Percentiles rank a stretch among this genome's conserved stretches.
These are phyloP conservation scores for Prietella phreatophila DNA, from an alignment of 2,113 vertebrate genomes.

Conservation along the genomic window DNA sequence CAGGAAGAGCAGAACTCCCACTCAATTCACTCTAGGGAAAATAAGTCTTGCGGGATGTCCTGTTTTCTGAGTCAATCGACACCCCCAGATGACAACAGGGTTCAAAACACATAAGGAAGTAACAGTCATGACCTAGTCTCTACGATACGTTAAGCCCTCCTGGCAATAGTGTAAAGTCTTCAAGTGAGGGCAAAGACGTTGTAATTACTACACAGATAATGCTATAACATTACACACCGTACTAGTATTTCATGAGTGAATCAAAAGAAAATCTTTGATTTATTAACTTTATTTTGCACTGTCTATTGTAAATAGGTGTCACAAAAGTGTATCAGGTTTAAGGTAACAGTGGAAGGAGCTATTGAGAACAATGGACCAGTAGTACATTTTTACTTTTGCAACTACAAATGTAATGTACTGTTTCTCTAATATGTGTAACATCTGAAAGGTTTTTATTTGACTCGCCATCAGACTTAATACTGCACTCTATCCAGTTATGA, in stretches of 20 bases:
- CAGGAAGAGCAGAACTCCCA: background rate
- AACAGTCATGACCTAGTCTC: slow-evolving; percentile 29
- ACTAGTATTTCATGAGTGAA: background rate
- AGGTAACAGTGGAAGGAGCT: background rate
- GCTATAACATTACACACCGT: background rate
- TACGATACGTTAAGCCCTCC: slow-evolving; percentile 27
- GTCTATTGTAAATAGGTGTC: background rate
- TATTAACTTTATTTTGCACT: background rate
- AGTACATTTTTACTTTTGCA: background rate
- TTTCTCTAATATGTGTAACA: background rate
- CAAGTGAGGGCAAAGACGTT: background rate
- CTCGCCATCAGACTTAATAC: background rate
- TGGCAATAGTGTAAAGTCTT: background rate
- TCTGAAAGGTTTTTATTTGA: background rate
- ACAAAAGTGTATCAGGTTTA: background rate
- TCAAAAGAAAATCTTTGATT: background rate
- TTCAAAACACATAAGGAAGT: slow-evolving; percentile 44
- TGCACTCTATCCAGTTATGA: too few relatives aligned
- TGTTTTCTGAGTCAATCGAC: slow-evolving; percentile 33
- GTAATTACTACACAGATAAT: background rate
- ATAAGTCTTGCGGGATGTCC: background rate
- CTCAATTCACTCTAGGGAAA: background rate
- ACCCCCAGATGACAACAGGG: slow-evolving; percentile 40
- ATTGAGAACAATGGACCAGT: background rate
- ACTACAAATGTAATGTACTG: background rate